These are phyloP conservation scores for Andrena bicolor DNA, from an alignment of 2,888 invertebrate species.

Conservation along the genomic window DNA sequence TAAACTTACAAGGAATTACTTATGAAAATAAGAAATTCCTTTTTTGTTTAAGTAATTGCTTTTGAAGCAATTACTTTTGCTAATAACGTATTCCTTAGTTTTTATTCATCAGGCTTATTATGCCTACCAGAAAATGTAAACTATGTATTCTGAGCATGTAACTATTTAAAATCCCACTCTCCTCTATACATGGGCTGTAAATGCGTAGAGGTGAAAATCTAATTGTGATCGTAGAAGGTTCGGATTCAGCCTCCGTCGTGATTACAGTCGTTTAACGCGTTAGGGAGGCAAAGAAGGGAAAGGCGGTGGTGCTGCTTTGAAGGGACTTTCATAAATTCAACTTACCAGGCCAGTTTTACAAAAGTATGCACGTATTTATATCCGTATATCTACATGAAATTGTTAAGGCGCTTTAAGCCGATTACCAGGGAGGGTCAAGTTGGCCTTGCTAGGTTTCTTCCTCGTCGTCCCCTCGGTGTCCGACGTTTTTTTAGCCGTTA, in stretches of 20 bases:
- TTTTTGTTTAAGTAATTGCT: too few species aligned
- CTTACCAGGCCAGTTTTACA: constrained; percentile 71
- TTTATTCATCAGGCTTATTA: too few species aligned
- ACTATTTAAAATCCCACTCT: too few species aligned
- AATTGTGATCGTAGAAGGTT: constrained; percentile 32
- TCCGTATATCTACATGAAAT: constrained; percentile 76
- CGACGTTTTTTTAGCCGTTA: constrained; percentile 30
- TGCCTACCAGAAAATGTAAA: not conserved
- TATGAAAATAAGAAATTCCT: too few species aligned
- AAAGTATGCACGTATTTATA: constrained; percentile 70
- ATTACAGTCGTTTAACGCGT: constrained; percentile 48
- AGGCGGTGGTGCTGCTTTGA: constrained; percentile 48
- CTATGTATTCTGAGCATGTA: not conserved
- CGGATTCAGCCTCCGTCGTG: constrained; percentile 21
- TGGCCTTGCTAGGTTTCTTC: constrained; percentile 79
- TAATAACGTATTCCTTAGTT: too few species aligned
- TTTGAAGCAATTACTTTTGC: too few species aligned
- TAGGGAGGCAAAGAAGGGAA: constrained; percentile 27
- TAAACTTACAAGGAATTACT: too few species aligned
- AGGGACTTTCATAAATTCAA: constrained; percentile 80
- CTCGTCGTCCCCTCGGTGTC: constrained; percentile 48
- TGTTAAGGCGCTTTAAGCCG: constrained; percentile 81
- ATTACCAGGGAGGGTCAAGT: constrained; percentile 79
- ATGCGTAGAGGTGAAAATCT: constrained; percentile 4
- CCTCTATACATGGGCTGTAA: not conserved